Evolutionary conservation across 2,113 vertebrate species (phyloP).

Genomic region (Cavia porcellus): DNA sequence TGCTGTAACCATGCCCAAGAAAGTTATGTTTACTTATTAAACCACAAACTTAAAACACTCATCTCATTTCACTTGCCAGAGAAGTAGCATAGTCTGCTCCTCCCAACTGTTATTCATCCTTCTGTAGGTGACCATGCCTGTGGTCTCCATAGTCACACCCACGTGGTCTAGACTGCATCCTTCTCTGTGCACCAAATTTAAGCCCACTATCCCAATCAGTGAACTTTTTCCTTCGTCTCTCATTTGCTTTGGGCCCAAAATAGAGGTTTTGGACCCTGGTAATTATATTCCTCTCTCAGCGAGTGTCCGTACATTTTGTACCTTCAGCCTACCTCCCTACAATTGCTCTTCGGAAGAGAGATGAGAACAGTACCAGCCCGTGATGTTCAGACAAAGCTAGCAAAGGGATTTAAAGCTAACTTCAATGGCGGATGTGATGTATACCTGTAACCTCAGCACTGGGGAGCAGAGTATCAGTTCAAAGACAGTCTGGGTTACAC

Average conservation of each 20-base stretch:
- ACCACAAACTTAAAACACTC: conserved; percentile 64
- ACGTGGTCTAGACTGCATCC: conserved; percentile 2
- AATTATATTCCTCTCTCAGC: neutral
- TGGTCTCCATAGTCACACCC: neutral
- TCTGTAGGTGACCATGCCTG: neutral
- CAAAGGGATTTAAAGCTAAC: neutral
- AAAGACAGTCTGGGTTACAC: neutral
- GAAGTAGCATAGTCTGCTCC: neutral
- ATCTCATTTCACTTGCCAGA: conserved; percentile 42
- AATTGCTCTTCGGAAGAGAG: neutral
- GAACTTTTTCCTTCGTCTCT: neutral
- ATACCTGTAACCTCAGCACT: neutral
- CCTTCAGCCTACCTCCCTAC: neutral
- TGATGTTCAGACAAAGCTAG: neutral
- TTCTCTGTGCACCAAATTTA: conserved; percentile 26
- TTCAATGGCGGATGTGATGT: neutral
- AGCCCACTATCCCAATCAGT: neutral
- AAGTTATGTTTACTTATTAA: conserved; percentile 59
- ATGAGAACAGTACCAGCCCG: neutral
- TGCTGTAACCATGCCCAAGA: neutral
- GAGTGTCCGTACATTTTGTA: neutral
- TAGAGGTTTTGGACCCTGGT: neutral
- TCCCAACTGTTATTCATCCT: neutral
- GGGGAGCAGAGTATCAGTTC: neutral
- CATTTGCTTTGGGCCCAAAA: neutral